Conservation (phyloP, 2,888 invertebrate species). For the Drosophila meridiana region DNA sequence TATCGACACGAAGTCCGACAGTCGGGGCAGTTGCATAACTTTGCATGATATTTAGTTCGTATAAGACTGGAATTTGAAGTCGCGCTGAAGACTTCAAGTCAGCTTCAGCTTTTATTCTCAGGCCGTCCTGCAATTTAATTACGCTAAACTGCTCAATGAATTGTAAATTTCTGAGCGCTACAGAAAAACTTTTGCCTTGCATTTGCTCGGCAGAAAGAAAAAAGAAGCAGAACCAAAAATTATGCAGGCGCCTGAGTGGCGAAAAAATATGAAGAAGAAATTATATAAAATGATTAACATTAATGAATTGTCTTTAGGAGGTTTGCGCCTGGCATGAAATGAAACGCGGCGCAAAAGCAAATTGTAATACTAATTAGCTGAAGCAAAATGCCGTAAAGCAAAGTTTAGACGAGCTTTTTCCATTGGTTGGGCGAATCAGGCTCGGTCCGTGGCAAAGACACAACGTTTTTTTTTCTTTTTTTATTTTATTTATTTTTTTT, state of each 20-base stretch:
- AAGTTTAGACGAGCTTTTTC: slow-evolving; percentile 67
- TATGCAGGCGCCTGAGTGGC: slow-evolving; percentile 61
- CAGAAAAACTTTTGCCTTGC: slow-evolving; percentile 59
- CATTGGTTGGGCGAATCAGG: slow-evolving; percentile 9
- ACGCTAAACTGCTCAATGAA: slow-evolving; percentile 80
- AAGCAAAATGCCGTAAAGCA: slow-evolving; percentile 60
- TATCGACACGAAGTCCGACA: slow-evolving; percentile 2
- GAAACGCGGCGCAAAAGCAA: slow-evolving; percentile 59
- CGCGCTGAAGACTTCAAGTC: slow-evolving; percentile 13
- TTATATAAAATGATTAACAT: slow-evolving; percentile 78
- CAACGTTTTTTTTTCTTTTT: slow-evolving; percentile 31
- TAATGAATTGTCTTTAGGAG: slow-evolving; percentile 74
- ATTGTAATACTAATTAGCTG: slow-evolving; percentile 80
- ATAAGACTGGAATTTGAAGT: slow-evolving; percentile 17
- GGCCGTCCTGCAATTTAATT: slow-evolving; percentile 73
- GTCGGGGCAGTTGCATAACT: slow-evolving; percentile 50
- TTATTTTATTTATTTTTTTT: slow-evolving; percentile 17
- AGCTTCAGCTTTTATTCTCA: slow-evolving; percentile 45
- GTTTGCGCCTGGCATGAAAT: slow-evolving; percentile 39
- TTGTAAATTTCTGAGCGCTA: slow-evolving; percentile 67
- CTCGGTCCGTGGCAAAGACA: slow-evolving; percentile 30
- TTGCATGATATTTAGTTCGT: slow-evolving; percentile 42
- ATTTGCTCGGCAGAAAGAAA: slow-evolving; percentile 33
- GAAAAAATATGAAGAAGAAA: slow-evolving; percentile 41
- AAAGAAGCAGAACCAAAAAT: slow-evolving; percentile 30